phyloP scores from a whole-genome alignment of 2,113 vertebrate species.

The Cnemophilus loriae region DNA sequence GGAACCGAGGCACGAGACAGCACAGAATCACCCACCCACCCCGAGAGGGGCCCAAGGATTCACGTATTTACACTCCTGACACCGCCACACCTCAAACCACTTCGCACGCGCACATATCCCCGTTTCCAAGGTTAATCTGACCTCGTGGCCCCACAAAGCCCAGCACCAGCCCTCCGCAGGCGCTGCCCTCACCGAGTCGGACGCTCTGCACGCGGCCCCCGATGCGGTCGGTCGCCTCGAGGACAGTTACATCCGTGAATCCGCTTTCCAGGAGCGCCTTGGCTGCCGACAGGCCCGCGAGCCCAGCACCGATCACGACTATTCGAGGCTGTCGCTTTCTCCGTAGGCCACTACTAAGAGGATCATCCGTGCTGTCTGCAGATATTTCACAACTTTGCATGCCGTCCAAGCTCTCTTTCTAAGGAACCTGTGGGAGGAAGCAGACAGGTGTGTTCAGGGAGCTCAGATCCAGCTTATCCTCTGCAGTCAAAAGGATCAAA shows the following conservation, averaged over 20 bases:
- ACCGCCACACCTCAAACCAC: neutral
- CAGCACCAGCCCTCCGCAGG: accelerated
- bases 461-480: neutral
- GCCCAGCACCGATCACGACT: slow-evolving; percentile 93
- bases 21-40: neutral
- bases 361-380: slow-evolving; percentile 99
- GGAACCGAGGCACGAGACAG: accelerated
- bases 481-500: neutral
- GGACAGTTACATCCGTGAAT: slow-evolving; percentile 94
- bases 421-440: slow-evolving; percentile 76
- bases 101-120: accelerated
- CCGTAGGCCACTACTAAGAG: slow-evolving; percentile 91
- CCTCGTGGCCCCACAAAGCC: accelerated
- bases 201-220: slow-evolving; percentile 94
- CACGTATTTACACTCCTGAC: accelerated
- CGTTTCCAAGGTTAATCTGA: accelerated
- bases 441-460: neutral
- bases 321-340: slow-evolving; percentile 95
- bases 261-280: slow-evolving; percentile 89
- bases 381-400: slow-evolving; percentile 99
- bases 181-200: slow-evolving; percentile 80
- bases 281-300: slow-evolving; percentile 91
- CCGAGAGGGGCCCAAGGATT: neutral
- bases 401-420: slow-evolving; percentile 94
- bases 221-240: slow-evolving; percentile 91